Evolutionary conservation across 2,888 invertebrate species (phyloP).

Genomic region (Anthrax anthrax): DNA sequence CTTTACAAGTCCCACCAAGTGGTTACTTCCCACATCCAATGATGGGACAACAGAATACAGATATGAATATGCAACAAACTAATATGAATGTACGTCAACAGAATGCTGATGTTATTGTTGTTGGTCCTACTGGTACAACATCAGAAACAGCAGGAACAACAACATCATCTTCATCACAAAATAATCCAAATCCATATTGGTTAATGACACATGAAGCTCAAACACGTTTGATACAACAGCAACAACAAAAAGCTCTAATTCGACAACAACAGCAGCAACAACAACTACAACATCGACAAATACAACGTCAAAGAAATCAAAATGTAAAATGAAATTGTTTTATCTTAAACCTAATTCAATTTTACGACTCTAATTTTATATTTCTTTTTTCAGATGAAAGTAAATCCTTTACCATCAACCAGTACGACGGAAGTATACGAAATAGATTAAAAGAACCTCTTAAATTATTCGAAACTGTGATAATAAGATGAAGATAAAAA

Average conservation of each 20-base stretch:
- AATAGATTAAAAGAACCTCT: not conserved
- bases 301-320: too few relatives aligned
- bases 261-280: not conserved
- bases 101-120: not conserved
- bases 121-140: too few relatives aligned
- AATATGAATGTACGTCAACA: not conserved
- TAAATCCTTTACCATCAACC: not conserved
- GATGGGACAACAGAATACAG: not conserved
- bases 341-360: too few relatives aligned
- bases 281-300: not conserved
- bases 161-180: too few relatives aligned
- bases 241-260: not conserved
- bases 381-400: too few relatives aligned
- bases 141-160: too few relatives aligned
- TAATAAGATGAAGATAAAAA: not conserved
- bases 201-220: not conserved
- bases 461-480: not conserved
- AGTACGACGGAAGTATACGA: not conserved
- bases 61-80: not conserved
- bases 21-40: slow-evolving; percentile 32
- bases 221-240: not conserved
- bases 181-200: not conserved
- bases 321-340: too few relatives aligned
- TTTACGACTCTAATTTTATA: too few relatives aligned
- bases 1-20: slow-evolving; percentile 28